Conservation (phyloP, 2,888 invertebrate genomes). For the Thymelicus acteon region DNA sequence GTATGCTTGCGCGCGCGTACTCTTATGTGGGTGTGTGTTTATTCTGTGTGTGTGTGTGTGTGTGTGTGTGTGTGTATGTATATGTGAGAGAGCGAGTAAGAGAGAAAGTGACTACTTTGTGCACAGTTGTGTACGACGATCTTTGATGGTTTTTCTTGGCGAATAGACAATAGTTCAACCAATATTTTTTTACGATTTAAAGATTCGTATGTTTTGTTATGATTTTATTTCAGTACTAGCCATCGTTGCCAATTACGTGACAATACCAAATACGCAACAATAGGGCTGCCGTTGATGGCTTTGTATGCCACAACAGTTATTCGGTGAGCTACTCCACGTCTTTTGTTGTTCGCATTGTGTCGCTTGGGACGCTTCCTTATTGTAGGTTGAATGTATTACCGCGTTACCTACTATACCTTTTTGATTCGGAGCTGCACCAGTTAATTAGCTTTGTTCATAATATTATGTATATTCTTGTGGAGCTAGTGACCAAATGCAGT, state of each 20-base stretch:
- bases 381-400: not conserved
- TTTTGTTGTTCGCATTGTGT: constrained; percentile 32
- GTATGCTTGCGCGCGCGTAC: no score
- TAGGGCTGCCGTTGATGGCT: constrained; percentile 23
- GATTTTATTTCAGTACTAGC: not conserved
- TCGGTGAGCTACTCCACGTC: constrained; percentile 24
- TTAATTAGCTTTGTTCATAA: not conserved
- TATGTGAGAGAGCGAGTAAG: no score
- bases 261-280: constrained; percentile 39
- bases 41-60: no score
- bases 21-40: no score
- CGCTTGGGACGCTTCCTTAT: constrained; percentile 8
- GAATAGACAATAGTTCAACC: no score
- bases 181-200: not conserved
- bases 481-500: no score
- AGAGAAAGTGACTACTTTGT: no score
- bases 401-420: not conserved
- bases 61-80: no score
- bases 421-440: not conserved
- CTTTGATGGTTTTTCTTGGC: no score
- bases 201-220: not conserved
- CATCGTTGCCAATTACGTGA: constrained; percentile 30
- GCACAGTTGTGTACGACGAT: no score
- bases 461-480: no score
- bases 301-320: constrained; percentile 31